phyloP scores from a whole-genome alignment of 2,113 vertebrate species.

The Eurypyga helias region DNA sequence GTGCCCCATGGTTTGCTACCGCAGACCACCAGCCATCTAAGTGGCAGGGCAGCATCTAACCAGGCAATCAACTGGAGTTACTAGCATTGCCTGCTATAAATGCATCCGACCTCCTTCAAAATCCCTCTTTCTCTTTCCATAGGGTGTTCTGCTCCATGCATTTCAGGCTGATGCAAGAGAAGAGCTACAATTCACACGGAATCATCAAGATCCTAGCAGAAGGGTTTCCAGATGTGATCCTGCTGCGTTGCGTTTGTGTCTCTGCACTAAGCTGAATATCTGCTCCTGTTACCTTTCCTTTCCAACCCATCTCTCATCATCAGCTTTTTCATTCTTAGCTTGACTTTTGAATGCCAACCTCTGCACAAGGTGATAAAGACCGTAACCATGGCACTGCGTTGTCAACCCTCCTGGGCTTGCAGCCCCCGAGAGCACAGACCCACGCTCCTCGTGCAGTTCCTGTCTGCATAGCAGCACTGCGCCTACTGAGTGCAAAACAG shows the following conservation, averaged over 20 bases:
- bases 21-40: background rate
- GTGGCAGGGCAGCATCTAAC: no score
- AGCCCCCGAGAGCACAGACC: background rate
- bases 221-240: fast-evolving
- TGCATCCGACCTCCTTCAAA: background rate
- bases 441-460: fast-evolving
- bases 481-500: fast-evolving
- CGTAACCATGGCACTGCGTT: background rate
- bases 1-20: background rate
- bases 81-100: background rate
- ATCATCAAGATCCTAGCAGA: background rate
- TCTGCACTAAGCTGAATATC: background rate
- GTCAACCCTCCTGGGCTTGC: background rate
- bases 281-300: background rate
- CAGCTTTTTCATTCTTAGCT: background rate
- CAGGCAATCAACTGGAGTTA: background rate
- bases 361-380: background rate
- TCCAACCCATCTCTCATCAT: fast-evolving
- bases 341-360: background rate
- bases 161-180: background rate
- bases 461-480: background rate
- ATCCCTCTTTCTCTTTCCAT: background rate
- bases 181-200: background rate
- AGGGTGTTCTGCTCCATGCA: background rate
- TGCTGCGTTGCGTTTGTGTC: background rate